A percentile compares a stretch with the other conserved stretches of the same genome.
Conservation (phyloP, 2,797 vertebrate genomes). For the Lacerta agilis region DNA sequence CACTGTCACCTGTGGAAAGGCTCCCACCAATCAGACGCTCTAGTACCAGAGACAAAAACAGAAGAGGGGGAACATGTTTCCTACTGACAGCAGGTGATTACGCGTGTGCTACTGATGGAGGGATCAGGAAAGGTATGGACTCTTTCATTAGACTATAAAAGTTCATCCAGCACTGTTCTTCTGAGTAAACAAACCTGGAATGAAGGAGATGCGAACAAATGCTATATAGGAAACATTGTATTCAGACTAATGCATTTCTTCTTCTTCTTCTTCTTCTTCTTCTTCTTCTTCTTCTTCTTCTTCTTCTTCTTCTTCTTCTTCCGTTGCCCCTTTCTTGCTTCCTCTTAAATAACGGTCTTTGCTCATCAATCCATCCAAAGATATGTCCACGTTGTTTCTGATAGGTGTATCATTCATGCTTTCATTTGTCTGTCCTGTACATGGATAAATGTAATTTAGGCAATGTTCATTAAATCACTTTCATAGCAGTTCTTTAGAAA, state of each 20-base stretch:
- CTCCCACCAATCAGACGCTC: constrained; percentile 90
- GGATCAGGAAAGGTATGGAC: constrained; percentile 92
- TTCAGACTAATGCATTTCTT: constrained; percentile 49
- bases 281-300: constrained; percentile 41
- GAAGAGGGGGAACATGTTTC: constrained; percentile 92
- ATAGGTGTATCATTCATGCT: constrained; percentile 61
- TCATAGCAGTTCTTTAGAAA: constrained; percentile 48
- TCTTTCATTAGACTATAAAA: constrained; percentile 75
- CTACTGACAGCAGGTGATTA: constrained; percentile 95
- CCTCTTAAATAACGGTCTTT: constrained; percentile 52
- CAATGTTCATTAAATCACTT: constrained; percentile 50
- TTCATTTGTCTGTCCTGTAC: constrained; percentile 59
- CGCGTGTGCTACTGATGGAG: constrained; percentile 89
- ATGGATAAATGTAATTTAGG: constrained; percentile 53
- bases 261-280: constrained; percentile 50
- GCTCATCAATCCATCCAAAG: constrained; percentile 43
- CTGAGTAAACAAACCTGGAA: constrained; percentile 59
- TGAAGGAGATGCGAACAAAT: constrained; percentile 57
- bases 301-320: constrained; percentile 50
- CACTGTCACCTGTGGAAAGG: constrained; percentile 91
- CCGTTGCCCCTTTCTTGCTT: constrained; percentile 33
- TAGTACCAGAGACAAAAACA: constrained; percentile 92
- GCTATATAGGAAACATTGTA: constrained; percentile 66
- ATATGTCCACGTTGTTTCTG: constrained; percentile 60
- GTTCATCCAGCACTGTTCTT: constrained; percentile 64